Evolutionary conservation across 30 jellyfish, hydroid and myxozoan genomes (phyloP).

Genomic region (Haliclystus octoradiatus): DNA sequence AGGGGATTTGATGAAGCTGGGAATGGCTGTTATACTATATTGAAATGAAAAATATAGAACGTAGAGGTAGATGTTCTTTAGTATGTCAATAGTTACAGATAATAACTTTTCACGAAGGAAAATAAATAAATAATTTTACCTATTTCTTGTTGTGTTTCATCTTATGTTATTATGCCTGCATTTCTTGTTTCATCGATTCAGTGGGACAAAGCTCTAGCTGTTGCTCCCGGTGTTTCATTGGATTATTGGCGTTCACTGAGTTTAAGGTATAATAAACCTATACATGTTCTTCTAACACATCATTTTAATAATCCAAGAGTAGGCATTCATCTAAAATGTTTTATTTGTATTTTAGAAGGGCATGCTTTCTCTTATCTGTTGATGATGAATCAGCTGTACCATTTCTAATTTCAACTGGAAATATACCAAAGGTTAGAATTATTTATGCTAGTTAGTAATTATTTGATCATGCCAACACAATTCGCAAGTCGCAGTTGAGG

Average conservation of each 20-base stretch:
- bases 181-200: not conserved
- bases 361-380: conserved; percentile 22
- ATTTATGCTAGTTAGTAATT: not conserved
- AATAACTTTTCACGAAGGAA: too few species aligned
- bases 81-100: too few species aligned
- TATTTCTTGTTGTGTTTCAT: not conserved
- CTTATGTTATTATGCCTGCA: not conserved
- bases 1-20: too few species aligned
- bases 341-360: conserved; percentile 19
- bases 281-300: too few species aligned
- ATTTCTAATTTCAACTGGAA: conserved; percentile 36
- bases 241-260: conserved; percentile 51
- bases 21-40: too few species aligned
- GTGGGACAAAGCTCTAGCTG: conserved; percentile 90
- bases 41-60: too few species aligned
- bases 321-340: not conserved
- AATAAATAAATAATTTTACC: too few species aligned
- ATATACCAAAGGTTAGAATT: conserved; percentile 19
- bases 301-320: not conserved
- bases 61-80: too few species aligned
- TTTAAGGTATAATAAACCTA: conserved; percentile 26
- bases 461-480: too few species aligned
- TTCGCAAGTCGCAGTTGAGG: too few species aligned
- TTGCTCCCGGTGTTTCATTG: conserved; percentile 72
- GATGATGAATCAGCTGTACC: conserved; percentile 45